Base-by-base conservation (phyloP, 1,140 invertebrate genomes). In the Drosophila guanche region DNA sequence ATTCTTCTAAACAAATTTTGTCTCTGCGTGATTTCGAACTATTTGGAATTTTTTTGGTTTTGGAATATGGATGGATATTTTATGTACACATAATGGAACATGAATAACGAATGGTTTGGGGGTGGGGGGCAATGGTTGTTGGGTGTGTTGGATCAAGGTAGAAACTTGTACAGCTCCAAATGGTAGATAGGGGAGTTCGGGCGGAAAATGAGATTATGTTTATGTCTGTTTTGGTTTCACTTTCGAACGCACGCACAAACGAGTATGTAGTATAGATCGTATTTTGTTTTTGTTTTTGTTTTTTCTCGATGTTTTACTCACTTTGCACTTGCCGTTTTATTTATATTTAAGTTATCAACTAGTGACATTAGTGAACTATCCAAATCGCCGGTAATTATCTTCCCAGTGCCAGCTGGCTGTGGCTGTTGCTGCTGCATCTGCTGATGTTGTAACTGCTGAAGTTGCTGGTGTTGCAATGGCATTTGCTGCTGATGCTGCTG, bases 311-410 rank as follows among this genome's bases (percentile, higher is more conserved):
- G 51, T 71, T 70, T 58, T 83, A 94, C 95, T 93, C 93, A 96
- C 95, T 96, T 95, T 71, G 94, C 93, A 83, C 93, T 93, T 63
- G 93, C 93, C 66, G 95, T 93, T 92, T 97, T 97, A 91, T 97
- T 97, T 69, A 98, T 98, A 86, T 96, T 95, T 57, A 98, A 94
- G 93, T 98, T 98, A 92, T 97, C 96, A 63, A 97, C 97, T 67
- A 99, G 92, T 59, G 95, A 96, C 51, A 97, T 97, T 46, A 99
- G 93, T 80, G 96, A 98, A 57, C 96, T 97, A 91, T 99, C 97
- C 83, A 99, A 93, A 92, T 98, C 97, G 52, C 96, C 96, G 20
- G 97, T 98, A 65, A 98, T 93, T 62, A 98, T 95, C 91, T 96
- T 96, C 23, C 94, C 93, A 47, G 92, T 93, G 79, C 79, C 68